A percentile compares a stretch with the other conserved stretches of the same genome.
Evolutionary conservation across 2,797 vertebrate species (phyloP).

Genomic region (Malurus splendens): DNA sequence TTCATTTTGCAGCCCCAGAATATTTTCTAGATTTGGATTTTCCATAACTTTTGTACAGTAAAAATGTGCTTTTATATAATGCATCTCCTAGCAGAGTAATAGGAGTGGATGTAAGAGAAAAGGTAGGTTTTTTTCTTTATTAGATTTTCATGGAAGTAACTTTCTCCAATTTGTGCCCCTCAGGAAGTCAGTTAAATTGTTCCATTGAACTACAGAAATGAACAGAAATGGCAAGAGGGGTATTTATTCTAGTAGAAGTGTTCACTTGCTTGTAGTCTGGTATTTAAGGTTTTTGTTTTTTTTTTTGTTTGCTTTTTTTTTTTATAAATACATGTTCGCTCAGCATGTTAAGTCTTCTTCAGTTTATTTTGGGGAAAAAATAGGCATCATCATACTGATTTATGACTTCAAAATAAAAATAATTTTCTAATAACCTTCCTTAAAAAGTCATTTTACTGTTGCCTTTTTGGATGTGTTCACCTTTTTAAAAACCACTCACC

Average conservation of each 20-base stretch:
- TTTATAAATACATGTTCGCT: not conserved
- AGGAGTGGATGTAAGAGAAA: not conserved
- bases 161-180: not conserved
- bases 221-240: not conserved
- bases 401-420: not conserved
- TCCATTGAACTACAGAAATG: not conserved
- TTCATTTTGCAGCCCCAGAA: not conserved
- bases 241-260: not conserved
- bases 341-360: not conserved
- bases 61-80: not conserved
- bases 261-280: not conserved
- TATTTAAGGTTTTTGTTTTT: not conserved
- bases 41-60: not conserved
- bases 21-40: not conserved
- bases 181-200: not conserved
- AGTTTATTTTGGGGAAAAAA: not conserved
- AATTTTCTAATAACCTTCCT: not conserved
- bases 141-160: not conserved
- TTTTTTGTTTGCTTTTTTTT: not conserved
- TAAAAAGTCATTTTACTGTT: not conserved
- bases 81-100: not conserved
- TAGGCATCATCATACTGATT: not conserved
- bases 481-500: not conserved
- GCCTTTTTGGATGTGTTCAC: not conserved
- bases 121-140: not conserved